A percentile compares a stretch with the other conserved stretches of the same genome.
Conservation (phyloP, 2,888 invertebrate genomes). For the Thelaira solivaga region DNA sequence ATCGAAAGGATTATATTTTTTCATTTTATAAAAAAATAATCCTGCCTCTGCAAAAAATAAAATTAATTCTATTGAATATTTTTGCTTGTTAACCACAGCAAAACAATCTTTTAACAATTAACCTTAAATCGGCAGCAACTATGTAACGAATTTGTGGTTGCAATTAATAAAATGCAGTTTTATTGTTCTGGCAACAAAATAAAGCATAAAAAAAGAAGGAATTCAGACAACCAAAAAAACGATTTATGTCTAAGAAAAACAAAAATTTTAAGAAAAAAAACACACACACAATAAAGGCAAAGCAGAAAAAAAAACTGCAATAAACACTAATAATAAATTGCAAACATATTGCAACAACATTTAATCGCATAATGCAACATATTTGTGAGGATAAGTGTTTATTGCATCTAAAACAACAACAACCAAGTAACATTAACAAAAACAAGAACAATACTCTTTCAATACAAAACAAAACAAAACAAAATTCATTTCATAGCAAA, state of each 20-base stretch:
- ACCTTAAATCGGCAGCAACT: constrained; percentile 8
- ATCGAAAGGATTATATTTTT: background rate
- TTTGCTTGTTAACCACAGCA: constrained; percentile 5
- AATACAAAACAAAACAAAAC: constrained; percentile 22
- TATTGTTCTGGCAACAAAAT: constrained; percentile 62
- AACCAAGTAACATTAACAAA: background rate
- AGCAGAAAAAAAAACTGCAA: constrained; percentile 1
- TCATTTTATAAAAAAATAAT: too few species aligned
- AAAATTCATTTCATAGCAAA: constrained; percentile 5
- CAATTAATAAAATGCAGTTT: constrained; percentile 39
- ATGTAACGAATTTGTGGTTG: constrained; percentile 48
- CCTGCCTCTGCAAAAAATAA: background rate
- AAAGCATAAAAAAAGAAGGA: background rate
- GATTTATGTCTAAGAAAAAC: constrained; percentile 62
- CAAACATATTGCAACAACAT: constrained; percentile 63
- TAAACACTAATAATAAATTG: constrained; percentile 51
- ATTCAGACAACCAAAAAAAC: constrained; percentile 39
- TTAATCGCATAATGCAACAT: constrained; percentile 52
- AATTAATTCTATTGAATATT: background rate
- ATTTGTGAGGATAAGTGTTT: constrained; percentile 31
- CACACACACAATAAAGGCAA: too few species aligned
- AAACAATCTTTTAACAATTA: constrained; percentile 1
- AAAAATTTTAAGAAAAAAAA: too few species aligned
- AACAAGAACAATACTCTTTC: constrained; percentile 8
- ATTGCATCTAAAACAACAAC: constrained; percentile 28